A percentile compares a stretch with the other conserved stretches of the same genome.
Conservation (phyloP, 2,797 vertebrate genomes). For the Allobates femoralis region DNA sequence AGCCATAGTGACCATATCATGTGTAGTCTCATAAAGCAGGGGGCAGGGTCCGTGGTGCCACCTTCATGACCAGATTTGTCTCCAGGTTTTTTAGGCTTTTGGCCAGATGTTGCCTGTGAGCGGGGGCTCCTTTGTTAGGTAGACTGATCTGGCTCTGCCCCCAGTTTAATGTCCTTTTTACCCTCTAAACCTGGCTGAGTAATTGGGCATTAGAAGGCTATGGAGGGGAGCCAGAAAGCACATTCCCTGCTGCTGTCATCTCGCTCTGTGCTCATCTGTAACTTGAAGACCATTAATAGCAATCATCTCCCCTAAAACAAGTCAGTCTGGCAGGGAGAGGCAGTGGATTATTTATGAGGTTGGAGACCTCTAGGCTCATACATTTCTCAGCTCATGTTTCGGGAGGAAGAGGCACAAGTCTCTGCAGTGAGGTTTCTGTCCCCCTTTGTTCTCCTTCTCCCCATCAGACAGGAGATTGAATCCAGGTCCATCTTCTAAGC, state of each 20-base stretch:
- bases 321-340: constrained; percentile 49
- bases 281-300: constrained; percentile 47
- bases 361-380: constrained; percentile 48
- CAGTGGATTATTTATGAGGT: constrained; percentile 58
- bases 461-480: constrained; percentile 3
- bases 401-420: constrained; percentile 5
- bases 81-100: not conserved
- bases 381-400: constrained; percentile 24
- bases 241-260: constrained; percentile 51
- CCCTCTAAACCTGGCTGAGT: constrained; percentile 46
- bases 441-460: constrained; percentile 21
- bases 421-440: constrained; percentile 6
- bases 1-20: no score
- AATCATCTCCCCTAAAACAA: constrained; percentile 45
- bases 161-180: constrained; percentile 31
- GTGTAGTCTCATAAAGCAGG: not conserved
- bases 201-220: constrained; percentile 32
- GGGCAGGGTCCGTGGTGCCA: no score
- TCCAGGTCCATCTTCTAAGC: not conserved
- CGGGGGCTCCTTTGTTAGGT: not conserved
- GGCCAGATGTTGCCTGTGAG: not conserved
- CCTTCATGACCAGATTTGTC: not conserved
- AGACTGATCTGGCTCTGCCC: constrained; percentile 4
- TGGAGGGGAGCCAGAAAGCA: constrained; percentile 34
- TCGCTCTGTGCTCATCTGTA: constrained; percentile 42